Percentiles rank a stretch among this genome's conserved stretches.
Conservation (phyloP, 2,113 vertebrate genomes). For the Passer domesticus region DNA sequence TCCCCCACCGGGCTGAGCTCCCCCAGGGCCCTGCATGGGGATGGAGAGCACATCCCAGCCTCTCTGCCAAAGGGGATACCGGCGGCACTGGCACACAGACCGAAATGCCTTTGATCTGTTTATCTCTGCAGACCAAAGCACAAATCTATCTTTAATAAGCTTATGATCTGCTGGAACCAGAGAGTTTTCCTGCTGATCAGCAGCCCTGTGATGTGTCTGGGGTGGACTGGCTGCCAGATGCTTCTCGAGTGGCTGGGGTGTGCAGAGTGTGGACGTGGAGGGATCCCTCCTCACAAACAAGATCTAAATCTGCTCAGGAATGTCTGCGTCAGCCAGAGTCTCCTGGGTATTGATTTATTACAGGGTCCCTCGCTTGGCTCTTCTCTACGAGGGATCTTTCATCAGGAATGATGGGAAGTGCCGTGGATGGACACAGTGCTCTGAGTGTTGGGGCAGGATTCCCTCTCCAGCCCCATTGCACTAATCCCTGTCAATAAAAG, state of each 20-base stretch:
- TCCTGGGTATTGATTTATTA: neutral
- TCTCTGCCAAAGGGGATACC: neutral
- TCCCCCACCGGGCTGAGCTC: neutral
- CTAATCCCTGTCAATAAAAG: neutral
- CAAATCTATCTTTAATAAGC: slow-evolving; percentile 30
- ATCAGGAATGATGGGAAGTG: neutral
- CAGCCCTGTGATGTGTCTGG: neutral
- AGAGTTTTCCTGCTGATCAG: neutral
- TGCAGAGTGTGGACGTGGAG: fast-evolving
- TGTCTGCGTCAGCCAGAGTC: neutral
- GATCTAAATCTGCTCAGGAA: slow-evolving; percentile 37
- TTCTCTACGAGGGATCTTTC: neutral
- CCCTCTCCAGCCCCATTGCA: neutral
- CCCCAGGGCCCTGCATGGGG: neutral
- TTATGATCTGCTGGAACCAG: neutral
- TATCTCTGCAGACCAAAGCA: slow-evolving; percentile 18
- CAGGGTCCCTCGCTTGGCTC: neutral
- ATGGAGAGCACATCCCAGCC: neutral
- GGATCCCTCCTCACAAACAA: neutral
- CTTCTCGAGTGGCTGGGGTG: neutral
- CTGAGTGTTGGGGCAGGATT: neutral
- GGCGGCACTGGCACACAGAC: neutral
- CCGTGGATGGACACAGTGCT: neutral
- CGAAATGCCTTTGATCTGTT: neutral
- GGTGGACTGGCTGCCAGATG: neutral